Base-by-base conservation (phyloP, 1,140 invertebrate genomes). In the Stenopsyche tienmushanensis region DNA sequence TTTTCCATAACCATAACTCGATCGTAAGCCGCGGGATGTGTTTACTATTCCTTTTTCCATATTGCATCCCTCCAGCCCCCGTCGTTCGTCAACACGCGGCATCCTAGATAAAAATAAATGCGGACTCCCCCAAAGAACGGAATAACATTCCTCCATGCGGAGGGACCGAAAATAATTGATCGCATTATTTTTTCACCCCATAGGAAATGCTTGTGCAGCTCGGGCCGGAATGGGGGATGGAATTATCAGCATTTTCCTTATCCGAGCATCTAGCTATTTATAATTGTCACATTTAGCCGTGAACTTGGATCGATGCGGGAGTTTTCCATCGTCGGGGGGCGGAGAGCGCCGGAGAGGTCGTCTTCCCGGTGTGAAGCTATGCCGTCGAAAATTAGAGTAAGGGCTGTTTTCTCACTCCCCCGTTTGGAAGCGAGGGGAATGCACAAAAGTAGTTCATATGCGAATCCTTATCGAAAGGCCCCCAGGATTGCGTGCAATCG, bases 381-480 rank as follows among this genome's bases (percentile, higher is more conserved):
- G n/a, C n/a, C n/a, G n/a, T n/a, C n/a, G n/a, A n/a, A 18, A 54
- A 54, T 54, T 57, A 26, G 41, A 26, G 34, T 57, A 57, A 44
- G 54, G n/a, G 21, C 21, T n/a, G 18, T 9, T 20, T 10, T 20
- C 25, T 1, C 15, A 23, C 54, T 20, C 34, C 54, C 54, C 39
- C 54, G 17, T 17, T 10, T 20, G 54, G 41, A 57, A 57, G 39
- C 25, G 44, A 42, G 10, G 13, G 13, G 52, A 34, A 17, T 39
- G 21, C 21, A 50, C 47, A 26, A 57, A 42, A 42, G 39, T 39
- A 41, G 54, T 57, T 41, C 54, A 57, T 57, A 41, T 44, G 54
- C 54, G 54, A 57, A 57, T 57, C 26, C 15, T 57, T 57, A 57
- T 57, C 26, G 52, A n/a, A n/a, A n/a, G n/a, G n/a, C n/a, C n/a